phyloP scores from a whole-genome alignment of 2,113 vertebrate species.

The Tetrax tetrax region DNA sequence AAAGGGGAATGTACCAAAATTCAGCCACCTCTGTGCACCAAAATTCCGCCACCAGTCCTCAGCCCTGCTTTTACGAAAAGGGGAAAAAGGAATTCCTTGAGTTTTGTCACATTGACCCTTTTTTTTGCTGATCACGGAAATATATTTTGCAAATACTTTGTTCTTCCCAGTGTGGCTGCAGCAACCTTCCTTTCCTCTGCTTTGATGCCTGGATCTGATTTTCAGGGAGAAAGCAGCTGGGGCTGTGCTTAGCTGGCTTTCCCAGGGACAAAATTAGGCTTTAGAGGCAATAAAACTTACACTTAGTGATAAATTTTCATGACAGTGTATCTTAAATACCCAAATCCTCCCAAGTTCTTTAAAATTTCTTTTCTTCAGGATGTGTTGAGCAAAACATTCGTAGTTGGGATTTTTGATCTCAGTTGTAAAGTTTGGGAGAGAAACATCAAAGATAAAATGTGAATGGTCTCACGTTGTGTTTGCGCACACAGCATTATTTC shows the following conservation, averaged over 20 bases:
- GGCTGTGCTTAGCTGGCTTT: not conserved
- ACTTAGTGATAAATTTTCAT: not conserved
- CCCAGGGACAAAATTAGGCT: not conserved
- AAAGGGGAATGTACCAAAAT: not conserved
- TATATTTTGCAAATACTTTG: not conserved
- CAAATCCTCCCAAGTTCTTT: not conserved
- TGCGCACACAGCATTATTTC: not conserved
- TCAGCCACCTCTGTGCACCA: fast-evolving
- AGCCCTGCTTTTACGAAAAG: not conserved
- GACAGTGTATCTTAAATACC: not conserved
- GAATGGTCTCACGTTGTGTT: fast-evolving
- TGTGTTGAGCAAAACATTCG: fast-evolving
- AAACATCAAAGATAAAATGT: not conserved
- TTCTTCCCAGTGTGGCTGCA: not conserved
- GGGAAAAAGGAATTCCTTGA: not conserved
- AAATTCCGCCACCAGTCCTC: not conserved
- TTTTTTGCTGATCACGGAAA: not conserved
- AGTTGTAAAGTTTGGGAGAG: not conserved
- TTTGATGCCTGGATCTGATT: not conserved
- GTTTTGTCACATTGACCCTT: fast-evolving
- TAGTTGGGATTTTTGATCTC: not conserved
- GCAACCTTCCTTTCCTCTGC: not conserved
- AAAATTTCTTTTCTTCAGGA: not conserved
- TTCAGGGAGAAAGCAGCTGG: not conserved
- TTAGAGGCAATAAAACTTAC: not conserved